Evolutionary conservation across 1,140 invertebrate species (phyloP).

Genomic region (Choristoneura fumiferana): DNA sequence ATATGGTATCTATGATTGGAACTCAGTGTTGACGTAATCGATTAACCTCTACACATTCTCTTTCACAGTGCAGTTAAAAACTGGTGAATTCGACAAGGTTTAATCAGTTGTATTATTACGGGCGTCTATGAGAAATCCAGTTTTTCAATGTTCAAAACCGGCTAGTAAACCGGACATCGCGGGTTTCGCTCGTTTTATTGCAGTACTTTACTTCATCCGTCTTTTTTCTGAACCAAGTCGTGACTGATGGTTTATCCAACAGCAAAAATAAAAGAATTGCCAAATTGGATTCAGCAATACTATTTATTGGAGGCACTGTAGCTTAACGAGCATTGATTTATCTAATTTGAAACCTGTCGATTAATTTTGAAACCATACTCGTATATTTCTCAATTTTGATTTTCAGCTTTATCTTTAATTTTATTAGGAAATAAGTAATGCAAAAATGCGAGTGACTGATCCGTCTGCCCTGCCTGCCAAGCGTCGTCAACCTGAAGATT

Average conservation of each 20-base stretch:
- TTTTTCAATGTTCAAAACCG: too few species aligned
- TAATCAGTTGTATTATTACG: too few species aligned
- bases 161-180: neutral
- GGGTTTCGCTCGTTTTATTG: neutral
- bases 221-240: neutral
- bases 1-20: conserved; percentile 52
- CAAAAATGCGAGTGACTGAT: too few species aligned
- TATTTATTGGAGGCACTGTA: conserved; percentile 5
- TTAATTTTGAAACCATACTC: too few species aligned
- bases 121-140: too few species aligned
- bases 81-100: too few species aligned
- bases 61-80: conserved; percentile 1
- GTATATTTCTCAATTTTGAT: too few species aligned
- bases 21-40: conserved; percentile 53
- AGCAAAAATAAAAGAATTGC: neutral
- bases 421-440: too few species aligned
- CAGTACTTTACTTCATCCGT: neutral
- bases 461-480: too few species aligned
- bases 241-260: conserved; percentile 9
- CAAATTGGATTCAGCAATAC: conserved; percentile 2
- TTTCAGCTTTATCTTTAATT: too few species aligned
- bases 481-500: too few species aligned
- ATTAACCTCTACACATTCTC: conserved; percentile 32
- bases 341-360: too few species aligned
- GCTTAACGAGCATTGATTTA: neutral